Percentiles rank a stretch among this genome's conserved stretches.
Conservation (phyloP, 2,888 invertebrate genomes). For the Philaethria dido region DNA sequence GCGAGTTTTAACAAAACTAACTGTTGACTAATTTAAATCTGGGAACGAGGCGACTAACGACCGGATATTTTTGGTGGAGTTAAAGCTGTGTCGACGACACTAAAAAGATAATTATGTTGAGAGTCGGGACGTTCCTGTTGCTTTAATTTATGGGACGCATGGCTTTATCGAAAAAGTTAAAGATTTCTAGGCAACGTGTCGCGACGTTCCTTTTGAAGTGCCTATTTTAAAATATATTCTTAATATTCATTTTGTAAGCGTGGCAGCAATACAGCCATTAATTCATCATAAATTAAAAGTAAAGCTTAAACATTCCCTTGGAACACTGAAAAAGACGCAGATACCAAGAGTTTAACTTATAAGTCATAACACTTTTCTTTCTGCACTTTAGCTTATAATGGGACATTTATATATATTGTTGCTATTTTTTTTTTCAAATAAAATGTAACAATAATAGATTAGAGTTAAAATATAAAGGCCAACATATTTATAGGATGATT, state of each 20-base stretch:
- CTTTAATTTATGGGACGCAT: conserved; percentile 67
- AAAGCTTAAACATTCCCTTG: too few species aligned
- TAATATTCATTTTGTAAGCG: background rate
- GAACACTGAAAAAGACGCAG: too few species aligned
- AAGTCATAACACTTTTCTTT: too few species aligned
- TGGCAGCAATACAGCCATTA: too few species aligned
- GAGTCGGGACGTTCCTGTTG: conserved; percentile 59
- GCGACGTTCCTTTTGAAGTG: conserved; percentile 15
- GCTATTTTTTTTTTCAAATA: too few species aligned
- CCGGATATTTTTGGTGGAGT: conserved; percentile 67
- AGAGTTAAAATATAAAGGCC: too few species aligned
- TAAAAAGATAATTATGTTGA: conserved; percentile 65
- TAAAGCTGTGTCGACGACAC: conserved; percentile 67
- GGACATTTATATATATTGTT: too few species aligned
- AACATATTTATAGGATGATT: too few species aligned
- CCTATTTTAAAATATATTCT: conserved; percentile 1
- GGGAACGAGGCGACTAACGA: conserved; percentile 63
- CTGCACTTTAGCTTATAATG: too few species aligned
- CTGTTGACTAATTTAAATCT: conserved; percentile 73
- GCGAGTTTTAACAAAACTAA: conserved; percentile 49
- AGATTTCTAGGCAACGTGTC: conserved; percentile 26
- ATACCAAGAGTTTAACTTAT: too few species aligned
- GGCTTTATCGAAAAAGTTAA: conserved; percentile 43
- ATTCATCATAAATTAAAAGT: too few species aligned
- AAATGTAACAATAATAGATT: too few species aligned